Percentiles rank a stretch among this genome's conserved stretches.
Conservation (phyloP, 2,113 vertebrate species). For the Agapornis roseicollis region DNA sequence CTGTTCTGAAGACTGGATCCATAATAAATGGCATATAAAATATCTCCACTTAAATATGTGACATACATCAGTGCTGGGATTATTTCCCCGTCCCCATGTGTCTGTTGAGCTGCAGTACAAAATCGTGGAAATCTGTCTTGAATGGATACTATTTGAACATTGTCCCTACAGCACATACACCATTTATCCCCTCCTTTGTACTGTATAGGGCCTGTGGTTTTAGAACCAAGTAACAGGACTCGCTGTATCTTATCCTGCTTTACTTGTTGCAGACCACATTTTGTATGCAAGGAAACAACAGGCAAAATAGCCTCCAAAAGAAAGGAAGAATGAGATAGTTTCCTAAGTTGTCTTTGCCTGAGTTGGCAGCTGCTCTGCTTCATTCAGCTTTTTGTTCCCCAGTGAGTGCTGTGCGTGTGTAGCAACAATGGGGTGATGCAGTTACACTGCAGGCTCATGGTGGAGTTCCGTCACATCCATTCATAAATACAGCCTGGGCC, state of each 20-base stretch:
- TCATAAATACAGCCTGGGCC: conserved; percentile 52
- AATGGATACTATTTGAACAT: background rate
- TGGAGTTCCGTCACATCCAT: conserved; percentile 72
- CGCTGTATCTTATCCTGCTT: conserved; percentile 61
- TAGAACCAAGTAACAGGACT: conserved; percentile 55
- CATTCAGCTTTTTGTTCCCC: conserved; percentile 81
- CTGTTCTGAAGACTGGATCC: background rate
- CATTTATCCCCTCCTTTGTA: conserved; percentile 50
- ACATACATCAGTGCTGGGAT: background rate
- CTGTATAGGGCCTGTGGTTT: conserved; percentile 51
- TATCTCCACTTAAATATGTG: background rate
- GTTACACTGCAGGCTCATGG: conserved; percentile 65
- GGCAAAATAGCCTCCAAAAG: conserved; percentile 69
- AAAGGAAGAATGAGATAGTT: conserved; percentile 82
- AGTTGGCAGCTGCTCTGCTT: conserved; percentile 76
- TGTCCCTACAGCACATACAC: conserved; percentile 21
- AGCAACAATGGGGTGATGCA: conserved; percentile 75
- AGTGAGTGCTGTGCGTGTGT: conserved; percentile 79
- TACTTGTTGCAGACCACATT: conserved; percentile 67
- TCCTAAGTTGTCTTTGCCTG: conserved; percentile 81
- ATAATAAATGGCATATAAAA: background rate
- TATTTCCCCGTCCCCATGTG: background rate
- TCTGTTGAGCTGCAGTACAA: background rate
- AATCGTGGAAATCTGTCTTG: background rate
- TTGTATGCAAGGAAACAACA: conserved; percentile 80